Evolutionary conservation across 2,113 vertebrate species (phyloP).

Genomic region (Melanotaenia duboulayi): DNA sequence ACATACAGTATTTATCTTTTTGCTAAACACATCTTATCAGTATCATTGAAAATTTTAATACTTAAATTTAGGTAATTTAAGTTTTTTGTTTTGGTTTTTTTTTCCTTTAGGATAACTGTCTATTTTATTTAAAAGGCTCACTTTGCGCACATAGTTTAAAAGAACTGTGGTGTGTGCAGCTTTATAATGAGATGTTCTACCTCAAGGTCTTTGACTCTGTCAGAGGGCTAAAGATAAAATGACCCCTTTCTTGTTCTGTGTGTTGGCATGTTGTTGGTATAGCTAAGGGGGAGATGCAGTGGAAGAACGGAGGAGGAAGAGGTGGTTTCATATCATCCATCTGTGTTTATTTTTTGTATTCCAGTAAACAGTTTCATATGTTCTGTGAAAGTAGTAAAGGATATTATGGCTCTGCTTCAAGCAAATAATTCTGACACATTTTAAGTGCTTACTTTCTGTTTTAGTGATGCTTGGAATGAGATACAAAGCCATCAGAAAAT

Average conservation of each 20-base stretch:
- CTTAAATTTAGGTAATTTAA: too few species aligned
- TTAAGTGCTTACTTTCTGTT: background rate
- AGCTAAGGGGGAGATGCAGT: constrained; percentile 57
- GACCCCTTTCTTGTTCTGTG: constrained; percentile 32
- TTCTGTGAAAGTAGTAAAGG: constrained; percentile 64
- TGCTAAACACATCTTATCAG: background rate
- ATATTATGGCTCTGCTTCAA: constrained; percentile 61
- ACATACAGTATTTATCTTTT: background rate
- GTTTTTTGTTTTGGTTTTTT: background rate
- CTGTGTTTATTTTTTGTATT: constrained; percentile 56
- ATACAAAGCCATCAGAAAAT: too few species aligned
- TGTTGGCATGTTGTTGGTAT: constrained; percentile 59
- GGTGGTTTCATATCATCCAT: constrained; percentile 64
- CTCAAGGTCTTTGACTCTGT: constrained; percentile 47
- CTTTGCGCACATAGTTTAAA: constrained; percentile 2
- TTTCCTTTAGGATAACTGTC: background rate
- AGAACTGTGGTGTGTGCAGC: constrained; percentile 39
- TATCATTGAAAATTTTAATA: too few species aligned
- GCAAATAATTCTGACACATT: constrained; percentile 53
- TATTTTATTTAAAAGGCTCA: background rate
- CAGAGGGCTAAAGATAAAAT: constrained; percentile 63
- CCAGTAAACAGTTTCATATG: constrained; percentile 56
- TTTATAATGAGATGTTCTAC: constrained; percentile 42
- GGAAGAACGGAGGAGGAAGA: constrained; percentile 54
- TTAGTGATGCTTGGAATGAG: too few species aligned